Conservation (phyloP, 1,140 invertebrate genomes). For the Drosophila nigrodunni region DNA sequence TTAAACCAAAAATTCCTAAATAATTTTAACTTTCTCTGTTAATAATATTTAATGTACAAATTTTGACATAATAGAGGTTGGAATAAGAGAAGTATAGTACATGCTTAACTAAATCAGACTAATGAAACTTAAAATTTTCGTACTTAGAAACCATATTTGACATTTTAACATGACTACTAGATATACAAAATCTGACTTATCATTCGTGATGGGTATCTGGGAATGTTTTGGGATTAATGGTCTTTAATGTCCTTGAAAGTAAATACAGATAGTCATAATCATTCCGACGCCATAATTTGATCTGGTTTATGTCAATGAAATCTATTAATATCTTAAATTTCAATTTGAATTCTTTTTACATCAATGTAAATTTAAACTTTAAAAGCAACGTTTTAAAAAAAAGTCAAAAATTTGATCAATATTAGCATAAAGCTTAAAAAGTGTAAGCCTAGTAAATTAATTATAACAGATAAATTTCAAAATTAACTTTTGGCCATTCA, state of each 20-base stretch:
- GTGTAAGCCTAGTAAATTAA: not conserved
- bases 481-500: constrained; percentile 1
- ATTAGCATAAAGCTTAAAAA: not conserved
- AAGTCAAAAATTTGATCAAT: not conserved
- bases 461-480: not conserved
- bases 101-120: not conserved
- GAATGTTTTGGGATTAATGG: too few species aligned
- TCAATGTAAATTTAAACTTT: not conserved
- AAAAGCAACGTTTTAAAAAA: not conserved
- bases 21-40: not conserved
- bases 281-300: too few species aligned
- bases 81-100: not conserved
- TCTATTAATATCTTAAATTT: too few species aligned
- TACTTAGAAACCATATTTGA: not conserved
- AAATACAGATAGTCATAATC: too few species aligned
- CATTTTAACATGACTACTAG: constrained; percentile 1
- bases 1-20: not conserved
- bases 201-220: not conserved
- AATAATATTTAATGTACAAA: not conserved
- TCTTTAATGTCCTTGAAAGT: too few species aligned
- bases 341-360: not conserved
- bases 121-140: not conserved
- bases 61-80: not conserved
- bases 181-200: not conserved
- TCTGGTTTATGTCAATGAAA: too few species aligned